These are phyloP conservation scores for Drosophila mulleri DNA, from an alignment of 2,888 invertebrate genomes.

Conservation along the genomic window DNA sequence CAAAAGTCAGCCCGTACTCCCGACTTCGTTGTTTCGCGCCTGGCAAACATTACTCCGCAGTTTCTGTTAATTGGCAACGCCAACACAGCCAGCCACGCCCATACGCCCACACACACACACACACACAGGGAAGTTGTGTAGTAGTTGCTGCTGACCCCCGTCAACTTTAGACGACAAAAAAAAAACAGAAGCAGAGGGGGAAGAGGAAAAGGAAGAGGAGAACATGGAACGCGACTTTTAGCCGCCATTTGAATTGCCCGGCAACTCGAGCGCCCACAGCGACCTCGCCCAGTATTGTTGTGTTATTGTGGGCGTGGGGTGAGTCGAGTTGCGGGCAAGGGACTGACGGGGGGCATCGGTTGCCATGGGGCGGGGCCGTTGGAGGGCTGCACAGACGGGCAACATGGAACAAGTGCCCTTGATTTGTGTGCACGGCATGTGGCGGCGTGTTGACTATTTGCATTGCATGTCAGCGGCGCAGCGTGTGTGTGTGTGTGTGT, in stretches of 20 bases:
- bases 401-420: conserved; percentile 68
- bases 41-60: conserved; percentile 77
- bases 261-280: conserved; percentile 51
- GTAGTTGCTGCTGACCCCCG: conserved; percentile 22
- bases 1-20: conserved; percentile 50
- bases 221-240: conserved; percentile 72
- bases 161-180: conserved; percentile 46
- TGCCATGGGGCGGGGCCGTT: not conserved
- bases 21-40: conserved; percentile 36
- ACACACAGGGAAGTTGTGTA: not conserved
- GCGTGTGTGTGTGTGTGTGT: not conserved
- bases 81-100: conserved; percentile 38
- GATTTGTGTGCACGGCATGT: conserved; percentile 81
- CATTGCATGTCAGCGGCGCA: conserved; percentile 70
- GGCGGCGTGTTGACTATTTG: conserved; percentile 79
- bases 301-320: conserved; percentile 4
- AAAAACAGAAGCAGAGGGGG: not conserved
- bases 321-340: not conserved
- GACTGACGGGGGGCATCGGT: not conserved
- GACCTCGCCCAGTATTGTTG: conserved; percentile 28
- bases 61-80: conserved; percentile 77
- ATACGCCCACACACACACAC: not conserved
- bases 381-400: conserved; percentile 2
- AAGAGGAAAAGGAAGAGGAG: not conserved
- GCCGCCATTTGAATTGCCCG: conserved; percentile 75